phyloP scores from a whole-genome alignment of 2,888 invertebrate genomes.

The Yponomeuta plumbellus region DNA sequence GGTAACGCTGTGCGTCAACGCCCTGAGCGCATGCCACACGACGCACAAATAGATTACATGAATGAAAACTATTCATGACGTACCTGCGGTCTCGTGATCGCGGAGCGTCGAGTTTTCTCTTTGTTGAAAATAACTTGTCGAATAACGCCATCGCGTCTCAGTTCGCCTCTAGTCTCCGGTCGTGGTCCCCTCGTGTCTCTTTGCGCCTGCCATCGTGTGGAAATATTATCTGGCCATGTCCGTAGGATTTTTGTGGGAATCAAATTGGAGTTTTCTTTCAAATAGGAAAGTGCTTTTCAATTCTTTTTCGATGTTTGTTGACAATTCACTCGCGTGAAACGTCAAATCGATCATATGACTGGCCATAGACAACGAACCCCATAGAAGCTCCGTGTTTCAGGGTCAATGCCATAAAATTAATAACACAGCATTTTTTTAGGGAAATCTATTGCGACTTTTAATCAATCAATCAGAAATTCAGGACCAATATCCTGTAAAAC shows the following conservation, averaged over 20 bases:
- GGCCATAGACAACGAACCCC: constrained; percentile 46
- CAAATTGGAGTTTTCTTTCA: neutral
- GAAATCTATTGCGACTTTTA: neutral
- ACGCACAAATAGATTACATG: constrained; percentile 51
- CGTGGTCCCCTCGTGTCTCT: neutral
- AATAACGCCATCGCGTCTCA: constrained; percentile 82
- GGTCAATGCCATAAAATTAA: constrained; percentile 20
- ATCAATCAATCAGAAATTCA: neutral
- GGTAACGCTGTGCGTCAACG: constrained; percentile 46
- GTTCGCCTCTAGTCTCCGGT: constrained; percentile 32
- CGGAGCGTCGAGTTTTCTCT: constrained; percentile 71
- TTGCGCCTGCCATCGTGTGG: constrained; percentile 4
- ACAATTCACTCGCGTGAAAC: constrained; percentile 35
- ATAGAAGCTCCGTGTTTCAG: constrained; percentile 30
- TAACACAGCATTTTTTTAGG: too few relatives aligned
- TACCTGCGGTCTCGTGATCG: constrained; percentile 69
- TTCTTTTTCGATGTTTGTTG: constrained; percentile 16
- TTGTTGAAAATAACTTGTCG: constrained; percentile 82
- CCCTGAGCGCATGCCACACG: constrained; percentile 37
- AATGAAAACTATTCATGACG: constrained; percentile 60
- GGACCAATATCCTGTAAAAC: too few relatives aligned
- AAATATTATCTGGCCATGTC: constrained; percentile 2
- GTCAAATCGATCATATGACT: constrained; percentile 68
- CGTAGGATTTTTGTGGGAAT: neutral
- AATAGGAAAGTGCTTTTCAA: constrained; percentile 15